These are phyloP conservation scores for Seriola dumerili DNA, from an alignment of 2,113 vertebrate species.

Conservation along the genomic window DNA sequence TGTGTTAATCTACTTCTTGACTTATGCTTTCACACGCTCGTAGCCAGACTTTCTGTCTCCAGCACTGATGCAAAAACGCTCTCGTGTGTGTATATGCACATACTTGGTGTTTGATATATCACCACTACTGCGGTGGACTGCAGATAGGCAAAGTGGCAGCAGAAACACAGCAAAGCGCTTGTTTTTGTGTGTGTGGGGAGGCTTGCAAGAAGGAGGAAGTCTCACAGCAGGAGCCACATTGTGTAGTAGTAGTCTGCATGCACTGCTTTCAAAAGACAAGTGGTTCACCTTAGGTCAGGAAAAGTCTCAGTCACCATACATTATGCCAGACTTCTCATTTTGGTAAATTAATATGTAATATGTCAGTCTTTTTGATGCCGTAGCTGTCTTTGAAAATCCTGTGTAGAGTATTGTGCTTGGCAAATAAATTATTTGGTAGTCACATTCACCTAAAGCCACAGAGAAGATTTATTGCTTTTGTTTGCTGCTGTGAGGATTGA, in stretches of 20 bases:
- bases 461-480: neutral
- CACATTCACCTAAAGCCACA: neutral
- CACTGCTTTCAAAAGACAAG: neutral
- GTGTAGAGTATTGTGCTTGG: neutral
- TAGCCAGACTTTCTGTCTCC: slow-evolving; percentile 41
- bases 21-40: neutral
- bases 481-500: neutral
- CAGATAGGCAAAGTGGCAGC: slow-evolving; percentile 8
- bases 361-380: neutral
- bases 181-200: neutral
- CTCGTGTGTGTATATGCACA: neutral
- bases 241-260: neutral
- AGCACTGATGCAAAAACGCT: neutral
- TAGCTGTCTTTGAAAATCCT: neutral
- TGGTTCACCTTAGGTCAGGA: neutral
- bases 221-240: neutral
- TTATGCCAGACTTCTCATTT: neutral
- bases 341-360: neutral
- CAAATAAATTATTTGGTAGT: neutral
- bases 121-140: neutral
- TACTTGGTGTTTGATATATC: neutral
- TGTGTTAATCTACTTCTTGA: neutral
- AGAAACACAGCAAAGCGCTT: neutral
- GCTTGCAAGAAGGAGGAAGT: neutral
- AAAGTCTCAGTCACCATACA: neutral